Percentiles rank a stretch among this genome's conserved stretches.
phyloP scores from a whole-genome alignment of 2,888 invertebrate genomes.

The Neuroscelio doddi region DNA sequence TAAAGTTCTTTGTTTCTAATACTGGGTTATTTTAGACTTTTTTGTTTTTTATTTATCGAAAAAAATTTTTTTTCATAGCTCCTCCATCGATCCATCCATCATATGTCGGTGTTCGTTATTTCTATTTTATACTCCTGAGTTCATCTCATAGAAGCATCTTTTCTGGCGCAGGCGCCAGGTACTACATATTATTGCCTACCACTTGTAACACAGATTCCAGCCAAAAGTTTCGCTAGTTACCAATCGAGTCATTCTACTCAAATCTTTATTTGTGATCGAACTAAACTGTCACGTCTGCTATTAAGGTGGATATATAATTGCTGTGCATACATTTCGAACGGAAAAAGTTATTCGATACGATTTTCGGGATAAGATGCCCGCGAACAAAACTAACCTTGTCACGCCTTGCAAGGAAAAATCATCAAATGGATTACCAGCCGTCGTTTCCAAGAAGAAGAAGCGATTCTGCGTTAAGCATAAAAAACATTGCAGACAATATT shows the following conservation, averaged over 20 bases:
- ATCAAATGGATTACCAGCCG: slow-evolving; percentile 54
- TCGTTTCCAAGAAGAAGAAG: slow-evolving; percentile 61
- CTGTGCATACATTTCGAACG: not conserved
- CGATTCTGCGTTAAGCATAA: slow-evolving; percentile 64
- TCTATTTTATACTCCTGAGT: not conserved
- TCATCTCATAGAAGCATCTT: slow-evolving; percentile 33
- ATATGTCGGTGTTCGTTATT: too few relatives aligned
- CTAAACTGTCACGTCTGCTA: not conserved
- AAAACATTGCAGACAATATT: slow-evolving; percentile 65
- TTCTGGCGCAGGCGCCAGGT: slow-evolving; percentile 41
- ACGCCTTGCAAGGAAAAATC: slow-evolving; percentile 63
- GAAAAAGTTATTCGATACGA: too few relatives aligned
- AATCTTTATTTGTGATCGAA: slow-evolving; percentile 1
- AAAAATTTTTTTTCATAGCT: too few relatives aligned
- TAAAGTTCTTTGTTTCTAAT: too few relatives aligned
- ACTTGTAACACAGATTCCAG: slow-evolving; percentile 12
- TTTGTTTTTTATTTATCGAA: too few relatives aligned
- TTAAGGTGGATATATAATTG: too few relatives aligned
- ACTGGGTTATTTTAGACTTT: too few relatives aligned
- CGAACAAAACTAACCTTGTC: slow-evolving; percentile 63
- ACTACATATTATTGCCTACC: slow-evolving; percentile 24
- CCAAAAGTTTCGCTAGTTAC: slow-evolving; percentile 7
- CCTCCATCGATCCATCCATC: too few relatives aligned
- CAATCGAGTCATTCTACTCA: not conserved
- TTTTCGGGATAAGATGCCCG: slow-evolving; percentile 60